These are phyloP conservation scores for Trematomus bernacchii DNA, from an alignment of 2,797 vertebrate species.

Conservation along the genomic window DNA sequence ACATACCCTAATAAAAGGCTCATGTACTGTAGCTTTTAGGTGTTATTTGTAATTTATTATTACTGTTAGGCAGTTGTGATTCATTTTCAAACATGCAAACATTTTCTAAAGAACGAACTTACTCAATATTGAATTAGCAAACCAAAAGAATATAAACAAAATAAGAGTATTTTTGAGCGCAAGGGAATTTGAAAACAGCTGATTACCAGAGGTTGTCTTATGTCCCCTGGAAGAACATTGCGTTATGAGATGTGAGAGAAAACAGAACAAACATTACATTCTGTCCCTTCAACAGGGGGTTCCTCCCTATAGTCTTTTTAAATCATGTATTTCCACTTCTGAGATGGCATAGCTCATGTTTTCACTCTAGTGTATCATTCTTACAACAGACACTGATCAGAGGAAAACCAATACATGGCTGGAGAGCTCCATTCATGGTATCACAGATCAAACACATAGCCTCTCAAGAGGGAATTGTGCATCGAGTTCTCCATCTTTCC, in stretches of 20 bases:
- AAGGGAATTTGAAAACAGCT: no score
- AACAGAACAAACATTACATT: not conserved
- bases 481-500: constrained; percentile 25
- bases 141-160: no score
- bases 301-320: constrained; percentile 24
- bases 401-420: constrained; percentile 52
- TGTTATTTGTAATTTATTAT: no score
- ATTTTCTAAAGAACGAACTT: no score
- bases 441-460: constrained; percentile 60
- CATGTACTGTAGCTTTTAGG: no score
- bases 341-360: constrained; percentile 12
- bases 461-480: constrained; percentile 41
- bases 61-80: no score
- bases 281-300: not conserved
- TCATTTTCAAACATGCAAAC: no score
- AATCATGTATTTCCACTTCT: constrained; percentile 24
- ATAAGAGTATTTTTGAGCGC: no score
- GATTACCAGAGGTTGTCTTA: not conserved
- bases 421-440: constrained; percentile 44
- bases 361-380: constrained; percentile 29
- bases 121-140: no score
- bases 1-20: no score
- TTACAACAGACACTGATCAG: constrained; percentile 58
- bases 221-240: not conserved
- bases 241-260: not conserved